These are phyloP conservation scores for Limnothrissa miodon DNA, from an alignment of 2,113 vertebrate species.

Conservation along the genomic window DNA sequence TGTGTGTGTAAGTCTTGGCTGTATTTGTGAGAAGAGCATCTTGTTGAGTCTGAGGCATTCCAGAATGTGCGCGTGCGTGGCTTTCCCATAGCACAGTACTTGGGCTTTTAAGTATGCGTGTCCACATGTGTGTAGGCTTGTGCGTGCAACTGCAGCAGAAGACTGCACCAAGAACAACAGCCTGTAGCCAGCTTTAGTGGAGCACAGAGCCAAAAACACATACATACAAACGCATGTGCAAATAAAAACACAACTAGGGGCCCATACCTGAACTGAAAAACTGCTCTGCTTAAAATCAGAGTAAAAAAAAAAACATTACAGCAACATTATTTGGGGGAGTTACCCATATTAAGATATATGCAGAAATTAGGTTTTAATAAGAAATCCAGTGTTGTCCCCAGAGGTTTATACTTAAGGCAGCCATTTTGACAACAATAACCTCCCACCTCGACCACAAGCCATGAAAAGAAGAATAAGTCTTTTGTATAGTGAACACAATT, in stretches of 20 bases:
- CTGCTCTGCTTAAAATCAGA: background rate
- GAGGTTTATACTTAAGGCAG: no score
- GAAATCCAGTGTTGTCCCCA: no score
- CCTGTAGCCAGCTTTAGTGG: background rate
- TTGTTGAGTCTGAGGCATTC: background rate
- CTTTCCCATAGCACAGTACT: background rate
- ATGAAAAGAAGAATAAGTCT: no score
- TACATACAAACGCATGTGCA: no score
- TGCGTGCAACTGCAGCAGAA: background rate
- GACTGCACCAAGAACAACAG: conserved; percentile 3
- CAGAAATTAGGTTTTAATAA: no score
- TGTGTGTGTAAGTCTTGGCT: background rate
- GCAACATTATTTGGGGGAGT: no score
- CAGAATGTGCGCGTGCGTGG: background rate
- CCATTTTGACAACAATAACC: no score
- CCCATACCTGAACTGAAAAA: background rate
- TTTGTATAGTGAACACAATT: no score
- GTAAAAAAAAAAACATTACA: background rate
- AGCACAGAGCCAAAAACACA: background rate
- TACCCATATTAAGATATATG: no score
- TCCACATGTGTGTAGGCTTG: background rate
- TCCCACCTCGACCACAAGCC: no score
- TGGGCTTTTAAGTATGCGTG: background rate
- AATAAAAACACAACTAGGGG: background rate
- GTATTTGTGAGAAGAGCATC: background rate